Base-by-base conservation (phyloP, 2,113 vertebrate species). In the Burhinus bistriatus region DNA sequence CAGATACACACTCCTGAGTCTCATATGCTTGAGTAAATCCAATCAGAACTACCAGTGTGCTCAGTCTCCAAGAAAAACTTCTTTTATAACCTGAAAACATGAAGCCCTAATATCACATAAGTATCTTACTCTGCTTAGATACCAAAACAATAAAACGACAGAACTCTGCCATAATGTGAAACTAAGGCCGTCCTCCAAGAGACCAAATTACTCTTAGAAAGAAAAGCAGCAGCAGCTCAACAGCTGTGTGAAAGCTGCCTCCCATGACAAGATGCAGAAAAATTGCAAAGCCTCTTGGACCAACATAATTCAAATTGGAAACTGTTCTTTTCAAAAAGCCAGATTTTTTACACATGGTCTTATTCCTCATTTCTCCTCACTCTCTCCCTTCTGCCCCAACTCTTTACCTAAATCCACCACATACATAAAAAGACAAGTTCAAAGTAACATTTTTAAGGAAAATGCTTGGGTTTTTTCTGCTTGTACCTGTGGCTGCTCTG, bases 221-320 rank as follows among this genome's bases (percentile, higher is more conserved):
- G 96, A 94, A 95, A 96, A 91, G 84, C 94, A 98, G 93, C 96
- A 94, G 93, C 95, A 96, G 90, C 84, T 95, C 90, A 90, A 97
- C 97, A 98, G 96, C 95, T 96, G 95, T 91, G 93, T 85, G 90
- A 87, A 97, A 93, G 80, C 91, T 96, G 95, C 95, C 97, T 98
- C 97, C 97, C 96, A 97, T 90, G 91, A 98, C 94, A 98, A 96
- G 97, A 98, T 94, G 96, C 96, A 97, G 93, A 97, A 98, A 98
- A 95, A 96, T 97, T 97, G 96, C 95, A 98, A 89, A 97, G 93
- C 84, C 94, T 96, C 96, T 96, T 97, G 88, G 83, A 97, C 62
- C 84, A 95, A 96, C 90, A 95, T 91, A 96, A 98, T 96, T 97
- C 96, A 97, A 70, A 95, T 86, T 82, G 93, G 94, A 98, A 96